Conservation (phyloP, 1,140 invertebrate genomes). For the Mesaphorura yosii region DNA sequence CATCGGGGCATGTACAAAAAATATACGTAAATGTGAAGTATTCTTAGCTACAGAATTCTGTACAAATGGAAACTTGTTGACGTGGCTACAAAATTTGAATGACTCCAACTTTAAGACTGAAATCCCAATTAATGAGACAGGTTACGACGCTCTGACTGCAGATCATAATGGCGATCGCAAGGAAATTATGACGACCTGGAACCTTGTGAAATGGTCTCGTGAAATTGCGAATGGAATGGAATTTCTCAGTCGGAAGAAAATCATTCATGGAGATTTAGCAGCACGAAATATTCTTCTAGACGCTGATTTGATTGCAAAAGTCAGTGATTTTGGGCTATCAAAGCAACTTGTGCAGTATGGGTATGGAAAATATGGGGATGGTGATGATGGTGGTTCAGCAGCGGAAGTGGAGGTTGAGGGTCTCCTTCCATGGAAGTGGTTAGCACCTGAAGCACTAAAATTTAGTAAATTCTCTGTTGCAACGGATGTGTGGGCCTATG, state of each 20-base stretch:
- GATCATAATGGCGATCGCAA: no score
- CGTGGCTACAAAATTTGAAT: no score
- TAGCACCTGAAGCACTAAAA: slow-evolving; percentile 1
- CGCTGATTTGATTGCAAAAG: slow-evolving; percentile 7
- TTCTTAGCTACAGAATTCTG: no score
- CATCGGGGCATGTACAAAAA: no score
- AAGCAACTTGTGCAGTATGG: slow-evolving; percentile 31
- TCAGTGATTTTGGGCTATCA: slow-evolving; percentile 26
- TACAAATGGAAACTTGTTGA: no score
- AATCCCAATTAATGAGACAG: background rate
- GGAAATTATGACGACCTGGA: no score
- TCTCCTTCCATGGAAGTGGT: background rate
- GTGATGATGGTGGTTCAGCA: no score
- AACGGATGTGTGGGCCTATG: background rate
- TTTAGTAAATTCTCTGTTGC: background rate
- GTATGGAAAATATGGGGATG: no score
- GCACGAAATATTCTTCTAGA: slow-evolving; percentile 23
- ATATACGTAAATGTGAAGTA: no score
- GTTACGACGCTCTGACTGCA: background rate
- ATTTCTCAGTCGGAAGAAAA: slow-evolving; percentile 35
- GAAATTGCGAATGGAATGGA: slow-evolving; percentile 35
- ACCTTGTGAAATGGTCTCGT: background rate
- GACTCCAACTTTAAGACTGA: no score
- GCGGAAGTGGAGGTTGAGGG: background rate
- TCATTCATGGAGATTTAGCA: slow-evolving; percentile 24